Conservation (phyloP, 1,140 invertebrate species). For the Pygmarrhopalites habei region DNA sequence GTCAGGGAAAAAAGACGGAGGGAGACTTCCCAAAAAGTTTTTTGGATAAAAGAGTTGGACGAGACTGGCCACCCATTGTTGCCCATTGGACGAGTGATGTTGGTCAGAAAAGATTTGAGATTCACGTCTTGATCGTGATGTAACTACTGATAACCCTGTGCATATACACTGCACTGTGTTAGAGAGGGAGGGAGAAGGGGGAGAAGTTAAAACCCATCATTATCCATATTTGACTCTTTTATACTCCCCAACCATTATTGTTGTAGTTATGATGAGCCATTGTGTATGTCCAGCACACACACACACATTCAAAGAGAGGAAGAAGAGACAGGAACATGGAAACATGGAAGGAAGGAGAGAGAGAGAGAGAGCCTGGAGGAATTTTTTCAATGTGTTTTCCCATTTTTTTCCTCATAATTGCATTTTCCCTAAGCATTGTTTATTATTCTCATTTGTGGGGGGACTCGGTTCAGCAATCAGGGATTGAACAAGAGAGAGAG, state of each 20-base stretch:
- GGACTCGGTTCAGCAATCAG: too few species aligned
- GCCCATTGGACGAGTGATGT: not conserved
- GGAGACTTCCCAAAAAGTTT: too few species aligned
- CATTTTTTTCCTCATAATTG: conserved; percentile 22
- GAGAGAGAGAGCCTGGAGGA: too few species aligned
- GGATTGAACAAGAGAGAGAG: too few species aligned
- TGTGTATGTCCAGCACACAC: too few species aligned
- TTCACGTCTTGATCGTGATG: conserved; percentile 32
- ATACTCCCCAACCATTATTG: conserved; percentile 11
- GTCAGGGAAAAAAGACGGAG: too few species aligned
- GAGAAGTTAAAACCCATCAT: conserved; percentile 27
- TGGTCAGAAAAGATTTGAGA: conserved; percentile 14
- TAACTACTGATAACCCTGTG: conserved; percentile 29
- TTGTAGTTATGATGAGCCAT: conserved; percentile 6
- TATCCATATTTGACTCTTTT: conserved; percentile 17
- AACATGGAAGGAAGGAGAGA: conserved; percentile 17
- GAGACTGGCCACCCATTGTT: conserved; percentile 24
- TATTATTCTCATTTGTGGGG: conserved; percentile 24
- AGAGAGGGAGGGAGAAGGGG: too few species aligned
- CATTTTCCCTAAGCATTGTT: conserved; percentile 24
- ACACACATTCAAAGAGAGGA: too few species aligned
- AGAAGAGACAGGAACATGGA: conserved; percentile 1
- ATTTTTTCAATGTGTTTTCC: conserved; percentile 9
- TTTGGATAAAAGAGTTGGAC: too few species aligned
- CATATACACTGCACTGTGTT: too few species aligned